Evolutionary conservation across 1,140 invertebrate genomes (phyloP).

Genomic region (Ladona fulva): DNA sequence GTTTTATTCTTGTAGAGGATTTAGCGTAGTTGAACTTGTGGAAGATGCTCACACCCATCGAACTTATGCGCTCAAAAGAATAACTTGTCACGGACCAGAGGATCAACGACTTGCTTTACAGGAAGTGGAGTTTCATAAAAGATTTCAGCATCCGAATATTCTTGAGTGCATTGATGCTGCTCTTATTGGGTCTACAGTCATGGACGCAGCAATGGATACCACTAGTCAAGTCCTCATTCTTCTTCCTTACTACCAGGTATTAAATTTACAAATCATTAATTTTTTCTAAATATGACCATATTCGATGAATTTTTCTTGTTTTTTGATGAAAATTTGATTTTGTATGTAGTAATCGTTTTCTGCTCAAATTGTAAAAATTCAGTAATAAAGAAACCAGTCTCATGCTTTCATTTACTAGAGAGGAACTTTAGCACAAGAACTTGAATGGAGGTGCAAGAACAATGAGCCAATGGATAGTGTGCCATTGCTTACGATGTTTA

Average conservation of each 20-base stretch:
- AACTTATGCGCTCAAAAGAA: slow-evolving; percentile 71
- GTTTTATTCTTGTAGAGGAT: slow-evolving; percentile 52
- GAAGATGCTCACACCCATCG: slow-evolving; percentile 62
- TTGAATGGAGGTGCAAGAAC: slow-evolving; percentile 48
- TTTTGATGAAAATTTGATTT: too few species aligned
- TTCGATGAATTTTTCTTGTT: too few species aligned
- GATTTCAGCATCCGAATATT: slow-evolving; percentile 65
- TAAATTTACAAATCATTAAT: too few species aligned
- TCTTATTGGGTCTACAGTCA: slow-evolving; percentile 43
- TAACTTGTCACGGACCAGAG: slow-evolving; percentile 67
- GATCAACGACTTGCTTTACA: slow-evolving; percentile 63
- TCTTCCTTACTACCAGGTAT: slow-evolving; percentile 66
- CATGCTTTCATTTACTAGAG: slow-evolving; percentile 39
- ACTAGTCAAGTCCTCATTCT: slow-evolving; percentile 67
- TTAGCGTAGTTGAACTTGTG: slow-evolving; percentile 71
- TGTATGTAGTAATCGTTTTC: too few species aligned
- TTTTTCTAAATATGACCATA: too few species aligned
- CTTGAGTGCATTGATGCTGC: slow-evolving; percentile 64
- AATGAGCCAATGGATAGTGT: slow-evolving; percentile 52
- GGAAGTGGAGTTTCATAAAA: slow-evolving; percentile 66
- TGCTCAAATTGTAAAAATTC: background rate
- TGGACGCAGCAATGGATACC: slow-evolving; percentile 53
- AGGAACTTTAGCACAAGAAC: slow-evolving; percentile 64
- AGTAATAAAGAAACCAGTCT: background rate
- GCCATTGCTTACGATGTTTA: slow-evolving; percentile 60